Base-by-base conservation (phyloP, 2,797 vertebrate genomes). In the Notoglanidium macrostoma region DNA sequence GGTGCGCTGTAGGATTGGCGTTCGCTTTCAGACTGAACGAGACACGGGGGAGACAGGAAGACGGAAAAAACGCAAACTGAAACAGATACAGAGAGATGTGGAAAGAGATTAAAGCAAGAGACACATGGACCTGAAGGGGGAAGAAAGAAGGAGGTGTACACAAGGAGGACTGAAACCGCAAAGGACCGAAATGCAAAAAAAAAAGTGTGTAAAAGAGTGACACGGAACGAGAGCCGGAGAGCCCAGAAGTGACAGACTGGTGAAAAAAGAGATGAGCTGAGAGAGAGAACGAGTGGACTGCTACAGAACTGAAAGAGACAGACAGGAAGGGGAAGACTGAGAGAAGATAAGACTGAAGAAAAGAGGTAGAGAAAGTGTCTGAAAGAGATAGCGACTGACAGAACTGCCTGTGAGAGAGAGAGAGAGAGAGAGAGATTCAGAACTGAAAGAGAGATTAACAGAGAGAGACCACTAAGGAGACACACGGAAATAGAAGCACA, bases 241-340 rank as follows among this genome's bases (percentile, higher is more conserved):
- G 35, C 26, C 51, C 29, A 77, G 8, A 77, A 55, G 51, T 77
- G 74, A 40, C 54, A 80, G 77, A 35, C 29, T 6, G 23, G 55
- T 2, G 32, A 12, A 40, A 35, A 40, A 35, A 40, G 51, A 78
- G n/a, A 59, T 57, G 4, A 57, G 29, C 29, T 35, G 21, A 26
- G 78, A 44, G 32, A 57, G 77, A 63, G 12, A 3, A 44, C 5
- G 21, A 81, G 78, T 59, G 55, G 44, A 44, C 55, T 40, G 76
- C 57, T 35, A 78, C 29, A 57, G 29, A 35, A 80, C 77, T 15
- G 77, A 80, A 61, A 44, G 78, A 23, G 78, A 80, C 17, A 44
- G 51, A 77, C 77, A 79, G 77, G 54, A 79, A 81, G 55, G 40
- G 14, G 57, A 35, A 80, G 57, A 65, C 23, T 44, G 59, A 81